Evolutionary conservation across 2,888 invertebrate genomes (phyloP).

Genomic region (Onchidella celtica): DNA sequence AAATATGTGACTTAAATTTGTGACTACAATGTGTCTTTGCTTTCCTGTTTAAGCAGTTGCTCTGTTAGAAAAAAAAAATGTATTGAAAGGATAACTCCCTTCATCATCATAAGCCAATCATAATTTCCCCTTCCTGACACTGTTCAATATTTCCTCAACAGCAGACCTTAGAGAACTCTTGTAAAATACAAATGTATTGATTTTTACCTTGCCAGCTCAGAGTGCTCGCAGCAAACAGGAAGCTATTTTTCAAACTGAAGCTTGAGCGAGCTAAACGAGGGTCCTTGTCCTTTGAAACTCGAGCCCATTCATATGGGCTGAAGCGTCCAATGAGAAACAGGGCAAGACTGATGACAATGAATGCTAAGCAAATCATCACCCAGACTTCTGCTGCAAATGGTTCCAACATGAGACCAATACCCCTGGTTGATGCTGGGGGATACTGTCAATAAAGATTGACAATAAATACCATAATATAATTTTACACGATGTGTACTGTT

Average conservation of each 20-base stretch:
- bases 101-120: too few relatives aligned
- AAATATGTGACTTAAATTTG: too few relatives aligned
- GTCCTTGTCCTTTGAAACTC: constrained; percentile 51
- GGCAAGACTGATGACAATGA: constrained; percentile 49
- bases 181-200: too few relatives aligned
- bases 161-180: too few relatives aligned
- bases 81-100: too few relatives aligned
- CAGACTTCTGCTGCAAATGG: constrained; percentile 53
- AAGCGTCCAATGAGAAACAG: constrained; percentile 56
- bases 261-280: constrained; percentile 47
- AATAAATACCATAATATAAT: too few relatives aligned
- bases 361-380: constrained; percentile 54
- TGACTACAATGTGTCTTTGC: too few relatives aligned
- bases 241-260: constrained; percentile 57
- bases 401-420: constrained; percentile 51
- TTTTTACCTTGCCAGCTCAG: constrained; percentile 56
- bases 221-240: constrained; percentile 56
- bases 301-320: constrained; percentile 56
- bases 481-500: too few relatives aligned
- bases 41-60: too few relatives aligned
- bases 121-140: too few relatives aligned
- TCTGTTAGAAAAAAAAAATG: too few relatives aligned
- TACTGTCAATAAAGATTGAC: neutral
- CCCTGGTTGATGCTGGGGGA: constrained; percentile 27
- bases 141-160: too few relatives aligned